Percentiles rank a stretch among this genome's conserved stretches.
phyloP scores from a whole-genome alignment of 2,888 invertebrate genomes.

The Volucella zonaria region DNA sequence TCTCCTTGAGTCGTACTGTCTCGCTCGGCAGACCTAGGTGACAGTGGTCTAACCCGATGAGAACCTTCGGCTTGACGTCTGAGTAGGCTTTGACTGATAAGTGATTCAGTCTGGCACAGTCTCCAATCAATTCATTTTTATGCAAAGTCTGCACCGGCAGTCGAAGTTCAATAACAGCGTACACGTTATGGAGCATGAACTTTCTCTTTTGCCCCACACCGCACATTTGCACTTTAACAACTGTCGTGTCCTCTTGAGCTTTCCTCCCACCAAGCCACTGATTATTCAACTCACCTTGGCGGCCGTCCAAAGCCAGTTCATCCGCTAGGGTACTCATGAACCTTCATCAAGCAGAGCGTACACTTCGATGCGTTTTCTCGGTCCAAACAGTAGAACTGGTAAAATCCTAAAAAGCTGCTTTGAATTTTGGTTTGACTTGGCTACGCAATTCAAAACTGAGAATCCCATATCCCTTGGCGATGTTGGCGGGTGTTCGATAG shows the following conservation, averaged over 20 bases:
- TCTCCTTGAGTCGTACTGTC: slow-evolving; percentile 2
- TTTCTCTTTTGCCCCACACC: slow-evolving; percentile 28
- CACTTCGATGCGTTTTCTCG: slow-evolving; percentile 13
- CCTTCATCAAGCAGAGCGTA: too few relatives aligned
- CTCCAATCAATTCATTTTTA: slow-evolving; percentile 10
- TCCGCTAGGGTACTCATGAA: too few relatives aligned
- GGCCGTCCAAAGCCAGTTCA: too few relatives aligned
- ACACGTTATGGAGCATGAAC: slow-evolving; percentile 27
- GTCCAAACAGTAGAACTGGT: slow-evolving; percentile 57
- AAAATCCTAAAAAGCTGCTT: slow-evolving; percentile 55
- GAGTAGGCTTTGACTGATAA: slow-evolving; percentile 18
- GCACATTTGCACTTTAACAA: slow-evolving; percentile 56
- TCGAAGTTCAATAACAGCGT: slow-evolving; percentile 20
- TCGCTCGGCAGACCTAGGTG: slow-evolving; percentile 5
- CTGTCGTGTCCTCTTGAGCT: slow-evolving; percentile 43
- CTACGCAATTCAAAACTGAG: slow-evolving; percentile 41
- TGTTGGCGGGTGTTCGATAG: background rate
- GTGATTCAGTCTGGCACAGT: background rate
- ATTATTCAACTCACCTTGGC: too few relatives aligned
- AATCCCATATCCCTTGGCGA: background rate
- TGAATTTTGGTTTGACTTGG: slow-evolving; percentile 4
- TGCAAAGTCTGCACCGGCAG: background rate
- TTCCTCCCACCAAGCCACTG: slow-evolving; percentile 63
- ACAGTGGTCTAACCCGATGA: too few relatives aligned
- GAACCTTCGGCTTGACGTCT: slow-evolving; percentile 34